phyloP scores from a whole-genome alignment of 2,888 invertebrate species.

The Monochamus alternatus region DNA sequence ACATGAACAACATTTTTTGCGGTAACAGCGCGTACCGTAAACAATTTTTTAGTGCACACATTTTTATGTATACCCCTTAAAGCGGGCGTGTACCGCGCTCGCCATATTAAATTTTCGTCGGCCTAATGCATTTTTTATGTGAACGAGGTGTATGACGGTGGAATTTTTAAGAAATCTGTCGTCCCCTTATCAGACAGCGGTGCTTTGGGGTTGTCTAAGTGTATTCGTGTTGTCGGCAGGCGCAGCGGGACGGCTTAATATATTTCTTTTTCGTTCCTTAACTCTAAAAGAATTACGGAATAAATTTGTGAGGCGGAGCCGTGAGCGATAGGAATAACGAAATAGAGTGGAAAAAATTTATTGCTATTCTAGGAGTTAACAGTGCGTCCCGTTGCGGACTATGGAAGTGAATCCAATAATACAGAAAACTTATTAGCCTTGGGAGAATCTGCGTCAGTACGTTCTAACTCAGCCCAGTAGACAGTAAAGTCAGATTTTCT shows the following conservation, averaged over 20 bases:
- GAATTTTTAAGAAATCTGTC: constrained; percentile 49
- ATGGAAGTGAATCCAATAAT: too few relatives aligned
- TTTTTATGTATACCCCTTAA: constrained; percentile 7
- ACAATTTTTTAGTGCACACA: not conserved
- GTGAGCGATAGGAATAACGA: constrained; percentile 19
- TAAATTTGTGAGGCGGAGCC: constrained; percentile 27
- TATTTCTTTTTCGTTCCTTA: constrained; percentile 35
- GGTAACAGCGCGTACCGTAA: not conserved
- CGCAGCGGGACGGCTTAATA: constrained; percentile 30
- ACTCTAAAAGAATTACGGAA: constrained; percentile 27
- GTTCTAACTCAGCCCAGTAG: too few relatives aligned
- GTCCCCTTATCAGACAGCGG: constrained; percentile 48
- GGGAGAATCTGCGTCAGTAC: too few relatives aligned
- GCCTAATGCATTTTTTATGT: constrained; percentile 53
- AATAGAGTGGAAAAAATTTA: constrained; percentile 27
- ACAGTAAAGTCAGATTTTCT: too few relatives aligned
- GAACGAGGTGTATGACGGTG: constrained; percentile 46
- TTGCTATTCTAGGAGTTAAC: not conserved
- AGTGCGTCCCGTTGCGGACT: too few relatives aligned
- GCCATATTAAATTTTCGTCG: constrained; percentile 42
- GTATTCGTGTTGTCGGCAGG: constrained; percentile 24
- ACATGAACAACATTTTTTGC: too few relatives aligned
- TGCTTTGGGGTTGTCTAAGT: constrained; percentile 24
- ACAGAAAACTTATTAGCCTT: too few relatives aligned
- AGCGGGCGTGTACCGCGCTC: constrained; percentile 7